Conservation (phyloP, 2,888 invertebrate genomes). For the Nomada hirtipes region DNA sequence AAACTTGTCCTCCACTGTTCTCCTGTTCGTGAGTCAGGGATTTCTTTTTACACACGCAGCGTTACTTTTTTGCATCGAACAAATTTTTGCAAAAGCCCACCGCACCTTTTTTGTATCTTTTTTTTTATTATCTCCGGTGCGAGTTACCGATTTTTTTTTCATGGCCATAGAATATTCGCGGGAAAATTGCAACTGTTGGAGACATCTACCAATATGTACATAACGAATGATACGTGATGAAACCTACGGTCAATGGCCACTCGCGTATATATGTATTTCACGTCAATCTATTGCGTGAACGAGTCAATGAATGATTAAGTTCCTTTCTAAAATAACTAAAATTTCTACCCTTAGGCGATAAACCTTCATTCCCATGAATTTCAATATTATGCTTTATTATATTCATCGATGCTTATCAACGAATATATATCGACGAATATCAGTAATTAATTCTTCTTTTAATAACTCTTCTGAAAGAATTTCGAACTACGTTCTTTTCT, state of each 20-base stretch:
- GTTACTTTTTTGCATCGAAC: background rate
- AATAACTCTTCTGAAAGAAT: background rate
- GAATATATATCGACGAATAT: background rate
- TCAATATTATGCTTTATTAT: too few species aligned
- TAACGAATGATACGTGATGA: slow-evolving; percentile 32
- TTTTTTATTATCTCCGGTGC: background rate
- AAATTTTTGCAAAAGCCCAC: background rate
- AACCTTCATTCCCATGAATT: too few species aligned
- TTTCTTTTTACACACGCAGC: slow-evolving; percentile 7
- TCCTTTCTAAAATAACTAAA: too few species aligned
- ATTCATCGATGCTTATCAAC: too few species aligned
- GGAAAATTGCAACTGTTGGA: slow-evolving; percentile 25
- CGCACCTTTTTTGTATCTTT: too few species aligned
- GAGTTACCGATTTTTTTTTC: too few species aligned
- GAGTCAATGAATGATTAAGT: too few species aligned
- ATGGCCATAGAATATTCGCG: too few species aligned
- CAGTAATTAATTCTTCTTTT: too few species aligned
- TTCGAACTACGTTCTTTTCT: background rate
- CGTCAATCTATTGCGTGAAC: too few species aligned
- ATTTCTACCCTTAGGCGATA: too few species aligned
- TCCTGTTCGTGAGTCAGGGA: slow-evolving; percentile 1
- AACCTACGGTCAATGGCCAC: background rate
- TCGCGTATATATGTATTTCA: too few species aligned
- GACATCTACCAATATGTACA: slow-evolving; percentile 35
- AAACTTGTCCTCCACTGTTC: slow-evolving; percentile 31